Evolutionary conservation across 2,888 invertebrate genomes (phyloP), one percentile per base, ranked within the genome.

Genomic region (Synanthedon tipuliformis): DNA sequence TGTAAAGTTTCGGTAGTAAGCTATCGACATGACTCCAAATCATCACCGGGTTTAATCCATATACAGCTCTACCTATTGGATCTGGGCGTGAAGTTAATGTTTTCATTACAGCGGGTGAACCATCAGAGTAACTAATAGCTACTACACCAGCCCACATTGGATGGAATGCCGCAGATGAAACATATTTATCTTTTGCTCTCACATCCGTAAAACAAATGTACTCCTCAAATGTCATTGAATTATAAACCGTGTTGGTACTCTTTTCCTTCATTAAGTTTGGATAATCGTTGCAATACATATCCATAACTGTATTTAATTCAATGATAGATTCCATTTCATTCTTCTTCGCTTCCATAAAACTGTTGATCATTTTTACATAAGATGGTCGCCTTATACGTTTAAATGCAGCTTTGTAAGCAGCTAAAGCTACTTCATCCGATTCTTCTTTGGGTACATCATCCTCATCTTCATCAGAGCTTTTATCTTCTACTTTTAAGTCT

Each of bases 11-110:
- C 16, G 93, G 93, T 27, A 89, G 79, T 3, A 94, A 75, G 53
- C 89, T 90, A 61, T 94, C 93, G 34, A 88, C 85, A 57, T 93
- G 92, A 59, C 93, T 92, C 94, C 94, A 94, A 59, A 94, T 86
- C 56, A 94, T 80, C 1, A 93, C 91, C 0, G 91, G 90, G 71
- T 93, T 92, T 3, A 89, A 72, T 3, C 90, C 90, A 53, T 92
- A 89, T 0, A 90, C 89, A 1, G 90, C 88, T 62, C 89, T 78
- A 67, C 88, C 83, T 18, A 90, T 86, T 1, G 78, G 74, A 64
- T 90, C 89, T 5, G 72, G 69, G 4, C 78, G 76, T 65, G 81
- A 61, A 67, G 74, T 66, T 58, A 79, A 56, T 34, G 64, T 70
- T 63, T 82, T 88, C 69, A 86, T 81, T 41, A 78, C 78, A 40